These are phyloP conservation scores for Nomia melanderi DNA, from an alignment of 1,140 invertebrate species.

Conservation along the genomic window DNA sequence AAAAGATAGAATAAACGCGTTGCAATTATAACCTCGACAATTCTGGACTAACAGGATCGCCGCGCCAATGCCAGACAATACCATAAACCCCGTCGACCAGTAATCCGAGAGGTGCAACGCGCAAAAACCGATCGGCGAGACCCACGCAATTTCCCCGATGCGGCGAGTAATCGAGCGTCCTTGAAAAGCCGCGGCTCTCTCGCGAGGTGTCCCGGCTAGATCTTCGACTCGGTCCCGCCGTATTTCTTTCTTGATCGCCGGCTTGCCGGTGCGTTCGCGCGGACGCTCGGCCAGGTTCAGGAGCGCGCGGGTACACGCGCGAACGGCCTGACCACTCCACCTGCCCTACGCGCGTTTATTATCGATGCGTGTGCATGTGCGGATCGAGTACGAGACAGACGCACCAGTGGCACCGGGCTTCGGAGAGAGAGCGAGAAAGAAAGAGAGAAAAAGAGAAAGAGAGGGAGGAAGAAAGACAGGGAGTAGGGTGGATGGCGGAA, in stretches of 20 bases:
- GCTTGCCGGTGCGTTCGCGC: constrained; percentile 52
- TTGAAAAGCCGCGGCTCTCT: constrained; percentile 51
- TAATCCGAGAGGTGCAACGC: too few species aligned
- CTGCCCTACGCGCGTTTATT: constrained; percentile 39
- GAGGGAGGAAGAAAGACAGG: constrained; percentile 17
- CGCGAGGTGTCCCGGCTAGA: constrained; percentile 28
- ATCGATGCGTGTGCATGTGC: constrained; percentile 51
- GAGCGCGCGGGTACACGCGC: constrained; percentile 31
- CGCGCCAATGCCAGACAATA: too few species aligned
- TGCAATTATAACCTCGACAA: too few species aligned
- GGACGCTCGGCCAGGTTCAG: background rate
- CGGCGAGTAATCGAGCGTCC: constrained; percentile 28
- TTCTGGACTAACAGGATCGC: too few species aligned
- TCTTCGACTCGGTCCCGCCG: background rate
- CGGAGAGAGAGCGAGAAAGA: constrained; percentile 18
- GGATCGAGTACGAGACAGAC: constrained; percentile 38
- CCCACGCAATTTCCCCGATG: background rate
- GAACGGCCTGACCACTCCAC: constrained; percentile 41
- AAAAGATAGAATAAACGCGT: too few species aligned
- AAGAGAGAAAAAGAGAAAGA: constrained; percentile 20
- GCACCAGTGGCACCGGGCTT: background rate
- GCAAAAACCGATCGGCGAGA: background rate
- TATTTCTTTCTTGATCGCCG: constrained; percentile 23
- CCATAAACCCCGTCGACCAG: too few species aligned
- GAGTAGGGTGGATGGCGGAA: constrained; percentile 30